Percentiles rank a stretch among this genome's conserved stretches.
Evolutionary conservation across 2,888 invertebrate genomes (phyloP).

Genomic region (Melikaiella ostensackeni): DNA sequence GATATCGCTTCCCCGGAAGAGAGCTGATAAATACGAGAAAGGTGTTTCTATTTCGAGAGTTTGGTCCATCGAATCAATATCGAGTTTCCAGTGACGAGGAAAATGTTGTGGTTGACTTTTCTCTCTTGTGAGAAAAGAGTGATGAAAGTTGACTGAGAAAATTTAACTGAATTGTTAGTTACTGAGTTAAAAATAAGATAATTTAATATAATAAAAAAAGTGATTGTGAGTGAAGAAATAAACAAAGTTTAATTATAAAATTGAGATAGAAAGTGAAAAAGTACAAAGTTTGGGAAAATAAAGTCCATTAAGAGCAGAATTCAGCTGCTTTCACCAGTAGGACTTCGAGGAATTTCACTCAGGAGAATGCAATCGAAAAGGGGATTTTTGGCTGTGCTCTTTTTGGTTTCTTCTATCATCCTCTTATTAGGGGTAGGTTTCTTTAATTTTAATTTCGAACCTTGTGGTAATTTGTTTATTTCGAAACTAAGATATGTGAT

Average conservation of each 20-base stretch:
- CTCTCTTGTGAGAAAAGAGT: neutral
- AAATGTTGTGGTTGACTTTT: constrained; percentile 19
- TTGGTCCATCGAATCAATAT: constrained; percentile 33
- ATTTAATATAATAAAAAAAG: neutral
- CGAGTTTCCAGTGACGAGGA: constrained; percentile 19
- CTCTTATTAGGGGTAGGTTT: constrained; percentile 24
- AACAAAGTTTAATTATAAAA: neutral
- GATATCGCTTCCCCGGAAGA: neutral
- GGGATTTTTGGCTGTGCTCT: constrained; percentile 11
- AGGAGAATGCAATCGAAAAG: constrained; percentile 23
- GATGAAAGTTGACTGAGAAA: neutral
- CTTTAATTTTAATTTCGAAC: neutral
- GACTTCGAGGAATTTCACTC: neutral
- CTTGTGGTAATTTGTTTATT: no score
- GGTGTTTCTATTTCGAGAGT: constrained; percentile 33
- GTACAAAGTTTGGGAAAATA: constrained; percentile 18
- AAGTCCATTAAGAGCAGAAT: neutral
- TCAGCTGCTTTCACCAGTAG: neutral
- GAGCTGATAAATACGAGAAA: constrained; percentile 2
- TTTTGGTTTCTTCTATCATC: neutral
- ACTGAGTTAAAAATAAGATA: neutral
- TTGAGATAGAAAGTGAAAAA: neutral
- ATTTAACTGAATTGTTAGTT: neutral
- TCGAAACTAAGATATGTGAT: neutral
- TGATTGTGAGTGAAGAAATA: constrained; percentile 15